A percentile compares a stretch with the other conserved stretches of the same genome.
These are phyloP conservation scores for Beris morrisii DNA, from an alignment of 2,888 invertebrate genomes.

Conservation along the genomic window DNA sequence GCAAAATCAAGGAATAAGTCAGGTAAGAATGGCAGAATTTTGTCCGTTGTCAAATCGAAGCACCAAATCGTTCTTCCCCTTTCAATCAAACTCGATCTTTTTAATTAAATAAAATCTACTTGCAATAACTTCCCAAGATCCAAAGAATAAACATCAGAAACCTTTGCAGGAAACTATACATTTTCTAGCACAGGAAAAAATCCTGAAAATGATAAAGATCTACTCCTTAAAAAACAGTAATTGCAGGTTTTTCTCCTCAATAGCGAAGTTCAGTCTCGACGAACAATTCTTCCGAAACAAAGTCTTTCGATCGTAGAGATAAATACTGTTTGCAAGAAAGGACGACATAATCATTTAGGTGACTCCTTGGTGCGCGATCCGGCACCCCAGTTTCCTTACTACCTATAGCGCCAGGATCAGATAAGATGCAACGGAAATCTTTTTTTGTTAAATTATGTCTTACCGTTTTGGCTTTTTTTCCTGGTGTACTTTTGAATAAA, in stretches of 20 bases:
- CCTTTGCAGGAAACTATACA: too few relatives aligned
- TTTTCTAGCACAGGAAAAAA: background rate
- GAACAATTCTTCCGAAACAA: too few relatives aligned
- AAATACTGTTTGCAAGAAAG: conserved; percentile 17
- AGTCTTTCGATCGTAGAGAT: conserved; percentile 18
- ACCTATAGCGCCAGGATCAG: conserved; percentile 19
- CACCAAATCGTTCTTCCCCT: too few relatives aligned
- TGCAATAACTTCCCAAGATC: too few relatives aligned
- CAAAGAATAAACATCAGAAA: too few relatives aligned
- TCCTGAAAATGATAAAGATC: conserved; percentile 17
- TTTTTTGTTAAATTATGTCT: background rate
- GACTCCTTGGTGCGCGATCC: conserved; percentile 28
- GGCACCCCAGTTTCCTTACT: conserved; percentile 30
- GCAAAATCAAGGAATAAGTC: too few relatives aligned
- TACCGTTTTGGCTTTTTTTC: background rate
- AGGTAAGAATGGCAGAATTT: too few relatives aligned
- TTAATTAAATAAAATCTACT: too few relatives aligned
- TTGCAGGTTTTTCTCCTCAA: conserved; percentile 29
- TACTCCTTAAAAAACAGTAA: conserved; percentile 23
- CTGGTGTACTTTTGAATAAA: conserved; percentile 3
- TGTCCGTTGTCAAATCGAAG: too few relatives aligned
- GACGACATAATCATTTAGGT: conserved; percentile 29
- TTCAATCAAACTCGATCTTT: too few relatives aligned
- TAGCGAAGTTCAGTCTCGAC: conserved; percentile 5
- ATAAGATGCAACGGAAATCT: conserved; percentile 31